Percentiles rank a stretch among this genome's conserved stretches.
These are phyloP conservation scores for Bilobella aurantiaca DNA, from an alignment of 1,140 invertebrate genomes.

Conservation along the genomic window DNA sequence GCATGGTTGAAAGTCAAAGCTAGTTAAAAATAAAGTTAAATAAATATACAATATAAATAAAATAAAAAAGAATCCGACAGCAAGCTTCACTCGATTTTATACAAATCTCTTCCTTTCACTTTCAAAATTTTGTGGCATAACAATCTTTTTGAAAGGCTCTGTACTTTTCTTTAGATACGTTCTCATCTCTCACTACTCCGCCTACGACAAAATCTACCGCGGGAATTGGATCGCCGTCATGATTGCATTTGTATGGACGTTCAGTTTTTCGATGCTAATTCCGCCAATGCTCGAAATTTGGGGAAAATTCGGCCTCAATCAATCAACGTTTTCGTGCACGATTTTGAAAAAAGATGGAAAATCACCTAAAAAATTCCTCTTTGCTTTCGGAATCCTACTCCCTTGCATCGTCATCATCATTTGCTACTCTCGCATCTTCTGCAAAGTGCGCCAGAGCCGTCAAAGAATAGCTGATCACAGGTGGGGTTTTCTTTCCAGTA, in stretches of 20 bases:
- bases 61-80: too few relatives aligned
- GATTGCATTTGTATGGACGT: constrained; percentile 63
- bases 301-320: constrained; percentile 66
- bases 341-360: constrained; percentile 55
- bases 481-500: constrained; percentile 37
- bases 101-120: too few relatives aligned
- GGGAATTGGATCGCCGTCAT: constrained; percentile 56
- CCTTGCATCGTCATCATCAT: constrained; percentile 70
- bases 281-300: constrained; percentile 68
- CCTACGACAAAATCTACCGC: constrained; percentile 64
- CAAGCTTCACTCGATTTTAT: too few relatives aligned
- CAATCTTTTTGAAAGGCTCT: too few relatives aligned
- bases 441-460: constrained; percentile 60
- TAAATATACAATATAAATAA: too few relatives aligned
- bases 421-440: constrained; percentile 75
- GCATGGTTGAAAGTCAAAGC: too few relatives aligned
- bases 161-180: constrained; percentile 56
- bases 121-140: too few relatives aligned
- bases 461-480: constrained; percentile 55
- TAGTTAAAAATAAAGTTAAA: too few relatives aligned
- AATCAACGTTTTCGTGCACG: constrained; percentile 69
- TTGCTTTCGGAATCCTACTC: constrained; percentile 67
- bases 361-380: constrained; percentile 76
- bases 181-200: constrained; percentile 62
- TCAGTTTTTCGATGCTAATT: constrained; percentile 53